These are phyloP conservation scores for Camelus bactrianus DNA, from an alignment of 2,113 vertebrate species.

Conservation along the genomic window DNA sequence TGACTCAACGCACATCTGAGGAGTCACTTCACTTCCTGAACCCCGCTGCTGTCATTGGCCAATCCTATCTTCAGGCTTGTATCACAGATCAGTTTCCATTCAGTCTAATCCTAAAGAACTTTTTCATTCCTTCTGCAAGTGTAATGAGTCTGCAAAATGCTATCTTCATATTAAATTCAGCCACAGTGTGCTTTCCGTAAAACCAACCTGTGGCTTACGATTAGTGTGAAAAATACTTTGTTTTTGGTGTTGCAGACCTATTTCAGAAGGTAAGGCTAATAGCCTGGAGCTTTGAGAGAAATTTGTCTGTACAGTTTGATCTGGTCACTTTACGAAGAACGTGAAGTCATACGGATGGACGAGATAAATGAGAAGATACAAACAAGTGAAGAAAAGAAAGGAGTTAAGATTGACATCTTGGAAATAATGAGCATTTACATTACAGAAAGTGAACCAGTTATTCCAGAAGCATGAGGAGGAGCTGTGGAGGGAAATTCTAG, in stretches of 20 bases:
- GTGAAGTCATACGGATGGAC: not conserved
- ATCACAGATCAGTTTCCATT: not conserved
- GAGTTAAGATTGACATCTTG: not conserved
- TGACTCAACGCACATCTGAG: not conserved
- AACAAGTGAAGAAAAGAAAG: not conserved
- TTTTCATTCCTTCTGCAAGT: not conserved
- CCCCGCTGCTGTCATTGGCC: not conserved
- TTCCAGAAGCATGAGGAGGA: not conserved
- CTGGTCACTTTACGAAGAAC: not conserved
- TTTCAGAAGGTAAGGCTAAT: not conserved
- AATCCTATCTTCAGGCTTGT: not conserved
- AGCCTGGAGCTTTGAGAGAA: not conserved
- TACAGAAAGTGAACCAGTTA: not conserved
- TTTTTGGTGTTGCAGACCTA: not conserved
- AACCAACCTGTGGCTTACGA: not conserved
- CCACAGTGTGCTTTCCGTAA: not conserved
- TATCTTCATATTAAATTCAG: not conserved
- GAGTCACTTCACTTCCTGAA: too few relatives aligned
- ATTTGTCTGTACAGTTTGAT: not conserved
- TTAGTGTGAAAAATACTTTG: not conserved
- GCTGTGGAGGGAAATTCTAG: not conserved
- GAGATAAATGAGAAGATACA: not conserved
- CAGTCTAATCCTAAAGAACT: not conserved
- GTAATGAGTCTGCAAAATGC: not conserved
- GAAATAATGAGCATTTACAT: not conserved